Conservation (phyloP, 2,888 invertebrate genomes). For the Syritta pipiens region DNA sequence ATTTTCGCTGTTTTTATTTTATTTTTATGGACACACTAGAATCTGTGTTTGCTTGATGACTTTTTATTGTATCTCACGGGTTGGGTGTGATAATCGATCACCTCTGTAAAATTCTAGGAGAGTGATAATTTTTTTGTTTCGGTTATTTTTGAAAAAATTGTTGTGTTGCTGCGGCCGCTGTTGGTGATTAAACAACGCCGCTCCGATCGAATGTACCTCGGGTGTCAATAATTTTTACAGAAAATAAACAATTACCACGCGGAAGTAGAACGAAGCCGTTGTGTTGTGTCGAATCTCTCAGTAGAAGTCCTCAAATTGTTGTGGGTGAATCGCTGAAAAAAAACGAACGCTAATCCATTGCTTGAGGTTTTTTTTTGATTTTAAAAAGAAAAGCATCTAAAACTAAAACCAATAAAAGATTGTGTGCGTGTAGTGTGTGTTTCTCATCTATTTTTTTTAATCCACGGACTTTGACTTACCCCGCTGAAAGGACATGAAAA, state of each 20-base stretch:
- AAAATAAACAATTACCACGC: background rate
- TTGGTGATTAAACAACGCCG: conserved; percentile 38
- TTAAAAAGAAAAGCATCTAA: background rate
- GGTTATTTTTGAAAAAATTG: conserved; percentile 24
- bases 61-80: background rate
- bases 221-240: no score
- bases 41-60: no score
- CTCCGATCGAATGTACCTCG: no score
- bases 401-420: background rate
- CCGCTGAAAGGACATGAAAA: conserved; percentile 60
- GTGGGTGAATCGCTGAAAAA: background rate
- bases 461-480: conserved; percentile 43
- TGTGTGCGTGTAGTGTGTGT: conserved; percentile 35
- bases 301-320: background rate
- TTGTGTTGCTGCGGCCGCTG: conserved; percentile 36
- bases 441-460: conserved; percentile 19
- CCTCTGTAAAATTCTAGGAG: background rate
- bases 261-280: no score
- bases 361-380: no score
- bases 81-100: background rate
- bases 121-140: conserved; percentile 29
- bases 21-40: no score
- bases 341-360: no score
- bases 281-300: no score
- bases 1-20: no score